Percentiles rank a stretch among this genome's conserved stretches.
Conservation (phyloP, 1,140 invertebrate genomes). For the Spodoptera litura region DNA sequence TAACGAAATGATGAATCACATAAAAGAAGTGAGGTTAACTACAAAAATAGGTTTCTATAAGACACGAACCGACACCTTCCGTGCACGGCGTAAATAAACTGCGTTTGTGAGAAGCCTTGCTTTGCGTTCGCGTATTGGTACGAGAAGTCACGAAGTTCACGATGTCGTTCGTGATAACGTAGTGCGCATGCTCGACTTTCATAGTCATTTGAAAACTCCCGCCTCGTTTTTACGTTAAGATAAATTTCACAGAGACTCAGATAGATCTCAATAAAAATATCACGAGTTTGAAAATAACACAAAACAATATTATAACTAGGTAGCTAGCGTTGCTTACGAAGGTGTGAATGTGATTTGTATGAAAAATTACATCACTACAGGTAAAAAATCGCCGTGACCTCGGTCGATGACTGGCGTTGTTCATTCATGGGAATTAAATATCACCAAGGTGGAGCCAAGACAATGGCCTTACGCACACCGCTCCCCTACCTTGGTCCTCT, state of each 20-base stretch:
- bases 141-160: slow-evolving; percentile 56
- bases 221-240: slow-evolving; percentile 8
- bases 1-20: slow-evolving; percentile 60
- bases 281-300: background rate
- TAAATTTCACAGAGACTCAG: slow-evolving; percentile 6
- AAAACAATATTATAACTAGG: slow-evolving; percentile 18
- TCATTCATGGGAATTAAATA: slow-evolving; percentile 78
- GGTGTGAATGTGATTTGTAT: slow-evolving; percentile 55
- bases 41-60: slow-evolving; percentile 68
- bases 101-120: slow-evolving; percentile 44
- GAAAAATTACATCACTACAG: slow-evolving; percentile 75
- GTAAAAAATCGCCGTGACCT: slow-evolving; percentile 78
- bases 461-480: slow-evolving; percentile 60
- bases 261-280: background rate
- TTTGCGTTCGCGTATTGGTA: slow-evolving; percentile 34
- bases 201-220: slow-evolving; percentile 44
- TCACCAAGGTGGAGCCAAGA: slow-evolving; percentile 63
- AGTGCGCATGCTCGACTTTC: slow-evolving; percentile 60
- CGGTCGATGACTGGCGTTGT: slow-evolving; percentile 57
- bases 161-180: slow-evolving; percentile 51
- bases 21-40: slow-evolving; percentile 73
- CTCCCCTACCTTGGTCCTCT: slow-evolving; percentile 19
- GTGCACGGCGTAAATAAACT: slow-evolving; percentile 71
- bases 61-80: slow-evolving; percentile 54
- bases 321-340: background rate